These are phyloP conservation scores for Heterodera schachtii DNA, from an alignment of 1,140 invertebrate genomes.

Conservation along the genomic window DNA sequence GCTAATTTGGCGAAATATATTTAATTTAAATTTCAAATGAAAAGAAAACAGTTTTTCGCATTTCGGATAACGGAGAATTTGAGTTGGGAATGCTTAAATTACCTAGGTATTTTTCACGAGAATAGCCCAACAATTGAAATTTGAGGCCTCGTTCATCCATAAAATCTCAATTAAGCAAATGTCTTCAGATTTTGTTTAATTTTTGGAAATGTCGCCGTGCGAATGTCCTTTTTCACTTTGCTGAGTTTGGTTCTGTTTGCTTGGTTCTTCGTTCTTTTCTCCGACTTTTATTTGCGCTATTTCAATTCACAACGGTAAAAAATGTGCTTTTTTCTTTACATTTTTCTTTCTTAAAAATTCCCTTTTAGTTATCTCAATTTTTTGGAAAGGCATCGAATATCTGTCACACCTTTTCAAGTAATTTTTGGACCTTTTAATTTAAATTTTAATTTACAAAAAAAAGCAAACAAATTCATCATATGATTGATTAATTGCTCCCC, in stretches of 20 bases:
- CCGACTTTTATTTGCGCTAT: slow-evolving; percentile 34
- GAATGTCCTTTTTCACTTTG: slow-evolving; percentile 38
- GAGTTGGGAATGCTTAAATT: too few species aligned
- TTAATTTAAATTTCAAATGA: too few species aligned
- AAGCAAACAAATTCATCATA: neutral
- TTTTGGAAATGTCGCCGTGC: neutral
- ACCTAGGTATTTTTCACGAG: too few species aligned
- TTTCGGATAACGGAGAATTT: too few species aligned
- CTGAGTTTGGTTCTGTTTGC: slow-evolving; percentile 43
- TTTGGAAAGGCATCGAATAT: slow-evolving; percentile 39
- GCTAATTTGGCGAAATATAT: too few species aligned
- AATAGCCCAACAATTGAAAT: too few species aligned
- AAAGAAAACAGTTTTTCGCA: too few species aligned
- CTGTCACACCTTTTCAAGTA: slow-evolving; percentile 33
- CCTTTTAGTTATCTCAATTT: slow-evolving; percentile 28
- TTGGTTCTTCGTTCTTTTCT: slow-evolving; percentile 36
- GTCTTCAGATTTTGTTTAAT: too few species aligned
- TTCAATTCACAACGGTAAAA: slow-evolving; percentile 34
- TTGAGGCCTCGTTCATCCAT: too few species aligned
- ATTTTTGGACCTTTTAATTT: slow-evolving; percentile 4
- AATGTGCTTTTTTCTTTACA: neutral
- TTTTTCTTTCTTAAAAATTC: neutral
- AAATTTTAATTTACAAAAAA: neutral
- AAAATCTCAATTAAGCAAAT: too few species aligned
- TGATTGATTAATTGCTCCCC: slow-evolving; percentile 3